phyloP scores from a whole-genome alignment of 2,888 invertebrate genomes.

The Agonopterix heracliana region DNA sequence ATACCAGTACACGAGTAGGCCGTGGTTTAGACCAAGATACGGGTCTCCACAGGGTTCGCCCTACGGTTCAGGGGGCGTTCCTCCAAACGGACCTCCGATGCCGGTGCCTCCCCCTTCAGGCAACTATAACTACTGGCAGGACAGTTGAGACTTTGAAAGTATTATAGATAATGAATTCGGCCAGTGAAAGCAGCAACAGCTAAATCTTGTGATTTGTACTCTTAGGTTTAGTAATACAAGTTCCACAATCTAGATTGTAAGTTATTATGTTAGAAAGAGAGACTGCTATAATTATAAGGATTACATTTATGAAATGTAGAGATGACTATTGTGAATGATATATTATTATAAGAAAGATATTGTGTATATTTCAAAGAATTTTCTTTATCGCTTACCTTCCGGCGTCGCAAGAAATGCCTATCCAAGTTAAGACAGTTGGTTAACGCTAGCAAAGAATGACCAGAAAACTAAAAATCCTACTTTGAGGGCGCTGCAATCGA shows the following conservation, averaged over 20 bases:
- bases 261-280: slow-evolving; percentile 25
- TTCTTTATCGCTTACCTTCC: not conserved
- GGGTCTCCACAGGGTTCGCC: slow-evolving; percentile 64
- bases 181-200: slow-evolving; percentile 22
- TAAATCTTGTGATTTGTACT: not conserved
- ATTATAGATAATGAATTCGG: slow-evolving; percentile 20
- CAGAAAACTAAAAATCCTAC: too few species aligned
- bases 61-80: slow-evolving; percentile 43
- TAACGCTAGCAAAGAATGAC: too few species aligned
- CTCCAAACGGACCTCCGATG: slow-evolving; percentile 49
- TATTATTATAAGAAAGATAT: slow-evolving; percentile 1
- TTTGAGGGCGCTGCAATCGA: too few species aligned
- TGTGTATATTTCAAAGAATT: slow-evolving; percentile 13
- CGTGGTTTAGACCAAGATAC: slow-evolving; percentile 65
- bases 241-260: not conserved
- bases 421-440: too few species aligned
- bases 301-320: slow-evolving; percentile 63
- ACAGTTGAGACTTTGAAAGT: slow-evolving; percentile 55
- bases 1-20: slow-evolving; percentile 62
- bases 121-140: slow-evolving; percentile 69
- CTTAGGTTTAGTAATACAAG: not conserved
- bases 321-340: slow-evolving; percentile 6
- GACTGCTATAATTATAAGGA: slow-evolving; percentile 39
- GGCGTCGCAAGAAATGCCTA: too few species aligned
- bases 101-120: slow-evolving; percentile 58